phyloP scores from a whole-genome alignment of 2,888 invertebrate species.

The Tachina grossa region DNA sequence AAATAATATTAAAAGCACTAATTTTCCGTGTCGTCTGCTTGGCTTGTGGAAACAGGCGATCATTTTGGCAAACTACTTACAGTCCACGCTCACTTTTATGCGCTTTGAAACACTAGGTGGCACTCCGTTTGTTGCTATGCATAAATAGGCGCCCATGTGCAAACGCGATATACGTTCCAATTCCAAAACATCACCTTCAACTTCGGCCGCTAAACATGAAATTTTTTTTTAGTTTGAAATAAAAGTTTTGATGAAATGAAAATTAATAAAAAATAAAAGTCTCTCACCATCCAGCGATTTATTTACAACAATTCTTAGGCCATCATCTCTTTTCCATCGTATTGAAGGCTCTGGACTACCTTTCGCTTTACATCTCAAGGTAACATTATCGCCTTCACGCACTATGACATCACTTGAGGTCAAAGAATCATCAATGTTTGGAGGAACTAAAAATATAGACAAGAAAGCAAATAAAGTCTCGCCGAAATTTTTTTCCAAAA shows the following conservation, averaged over 20 bases:
- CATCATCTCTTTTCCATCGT: constrained; percentile 96
- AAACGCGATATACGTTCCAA: constrained; percentile 92
- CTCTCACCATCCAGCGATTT: constrained; percentile 89
- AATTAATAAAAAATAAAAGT: not conserved
- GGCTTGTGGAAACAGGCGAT: no score
- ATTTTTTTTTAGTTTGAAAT: not conserved
- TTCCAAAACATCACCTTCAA: constrained; percentile 93
- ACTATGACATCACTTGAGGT: constrained; percentile 96
- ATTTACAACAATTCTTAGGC: constrained; percentile 92
- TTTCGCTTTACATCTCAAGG: constrained; percentile 93
- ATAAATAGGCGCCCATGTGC: constrained; percentile 96
- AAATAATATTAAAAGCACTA: no score
- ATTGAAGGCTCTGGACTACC: constrained; percentile 94
- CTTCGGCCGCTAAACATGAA: constrained; percentile 87
- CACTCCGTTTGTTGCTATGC: constrained; percentile 92
- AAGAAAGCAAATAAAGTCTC: not conserved
- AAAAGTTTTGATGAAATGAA: not conserved
- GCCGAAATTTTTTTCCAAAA: no score
- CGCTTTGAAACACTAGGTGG: constrained; percentile 95
- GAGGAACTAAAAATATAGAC: constrained; percentile 87
- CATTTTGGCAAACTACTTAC: constrained; percentile 86
- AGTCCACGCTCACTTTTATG: constrained; percentile 96
- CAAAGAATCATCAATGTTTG: constrained; percentile 94
- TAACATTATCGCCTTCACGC: constrained; percentile 94
- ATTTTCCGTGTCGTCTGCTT: no score